phyloP scores from a whole-genome alignment of 23 tunicate species.

The Diplosoma virens region DNA sequence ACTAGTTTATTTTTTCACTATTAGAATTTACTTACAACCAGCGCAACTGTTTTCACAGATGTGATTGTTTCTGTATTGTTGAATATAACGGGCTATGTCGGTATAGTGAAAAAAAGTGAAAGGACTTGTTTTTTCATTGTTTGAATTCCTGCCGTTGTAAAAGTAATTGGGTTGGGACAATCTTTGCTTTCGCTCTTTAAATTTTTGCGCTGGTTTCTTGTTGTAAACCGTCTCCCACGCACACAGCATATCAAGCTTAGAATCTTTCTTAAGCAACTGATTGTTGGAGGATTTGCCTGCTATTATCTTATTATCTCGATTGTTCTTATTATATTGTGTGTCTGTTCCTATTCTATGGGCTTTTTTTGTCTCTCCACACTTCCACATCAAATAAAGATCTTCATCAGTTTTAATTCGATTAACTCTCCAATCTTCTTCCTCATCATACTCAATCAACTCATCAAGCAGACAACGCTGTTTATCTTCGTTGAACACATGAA shows the following conservation, averaged over 20 bases:
- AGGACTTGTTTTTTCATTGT: not conserved
- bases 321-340: not conserved
- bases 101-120: conserved; percentile 75
- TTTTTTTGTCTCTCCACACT: not conserved
- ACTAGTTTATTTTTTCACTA: too few relatives aligned
- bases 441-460: conserved; percentile 41
- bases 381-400: conserved; percentile 11
- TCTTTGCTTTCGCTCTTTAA: conserved; percentile 6
- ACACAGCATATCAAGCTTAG: not conserved
- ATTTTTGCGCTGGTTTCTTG: not conserved
- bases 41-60: conserved; percentile 2
- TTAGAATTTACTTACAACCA: conserved; percentile 4
- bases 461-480: conserved; percentile 36
- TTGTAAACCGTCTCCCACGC: conserved; percentile 25
- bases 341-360: conserved; percentile 2
- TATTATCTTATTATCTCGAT: not conserved
- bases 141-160: not conserved
- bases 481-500: conserved; percentile 21
- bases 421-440: conserved; percentile 24
- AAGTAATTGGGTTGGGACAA: not conserved
- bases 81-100: conserved; percentile 52
- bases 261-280: not conserved
- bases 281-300: not conserved
- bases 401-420: conserved; percentile 30
- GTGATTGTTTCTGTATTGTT: conserved; percentile 62